Base-by-base conservation (phyloP, 2,797 vertebrate genomes). In the Semaprochilodus insignis region DNA sequence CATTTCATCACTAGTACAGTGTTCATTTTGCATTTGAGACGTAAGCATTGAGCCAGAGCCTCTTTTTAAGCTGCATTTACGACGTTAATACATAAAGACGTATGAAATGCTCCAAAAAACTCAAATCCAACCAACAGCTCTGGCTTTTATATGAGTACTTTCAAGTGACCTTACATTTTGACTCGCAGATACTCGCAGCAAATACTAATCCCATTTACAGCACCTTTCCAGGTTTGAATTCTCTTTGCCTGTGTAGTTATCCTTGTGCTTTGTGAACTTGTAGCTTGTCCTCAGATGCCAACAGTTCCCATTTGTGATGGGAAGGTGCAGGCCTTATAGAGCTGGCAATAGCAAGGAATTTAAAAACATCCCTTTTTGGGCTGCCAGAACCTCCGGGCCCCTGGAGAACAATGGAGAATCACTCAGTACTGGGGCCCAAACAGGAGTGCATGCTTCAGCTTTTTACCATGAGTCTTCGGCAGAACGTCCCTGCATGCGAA, bases 371-470 rank as follows among this genome's bases (percentile, higher is more conserved):
- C 88, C 74, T 77, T 44, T 55, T 65, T 57, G 80, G 81, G 81
- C 57, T 76, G 63, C 66, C 72, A 27, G 75, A 63, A 67, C 86
- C 81, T 82, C 83, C 78, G 88, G 81, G 81, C 87, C 86, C 44
- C 83, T 80, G 81, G 65, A 85, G 90, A 91, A 93, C 90, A 93
- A 93, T 87, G 81, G 63, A 71, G 83, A 87, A 74, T 88, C 81
- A 23, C 77, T 89, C 82, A 89, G 75, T 86, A 67, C 80, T 54
- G 69, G 23, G 80, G 67, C 80, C 69, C 40, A 40, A 76, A 81
- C 80, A 81, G 62, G 27, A 85, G 74, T 69, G 54, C 71, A 67
- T 67, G 66, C 76, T 81, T 78, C 48, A 34, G 52, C 59, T 88
- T 89, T 83, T 78, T 44, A 72, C 89, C 86, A 75, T 52, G 84